Conservation (phyloP, 2,888 invertebrate genomes). For the Protodeltote pygarga region DNA sequence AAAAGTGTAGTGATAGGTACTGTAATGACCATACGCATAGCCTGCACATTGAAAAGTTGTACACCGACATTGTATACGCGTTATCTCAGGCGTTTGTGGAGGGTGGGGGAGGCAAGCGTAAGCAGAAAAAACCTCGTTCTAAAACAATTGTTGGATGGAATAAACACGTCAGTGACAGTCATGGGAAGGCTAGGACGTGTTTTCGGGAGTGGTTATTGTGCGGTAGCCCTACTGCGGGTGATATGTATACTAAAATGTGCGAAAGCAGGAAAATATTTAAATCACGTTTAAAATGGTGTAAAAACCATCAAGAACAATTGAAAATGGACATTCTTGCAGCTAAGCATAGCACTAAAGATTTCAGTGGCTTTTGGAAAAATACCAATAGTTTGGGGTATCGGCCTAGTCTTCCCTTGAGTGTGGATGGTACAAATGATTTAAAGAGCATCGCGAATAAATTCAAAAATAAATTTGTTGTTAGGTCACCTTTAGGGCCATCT, state of each 20-base stretch:
- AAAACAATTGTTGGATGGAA: no score
- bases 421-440: neutral
- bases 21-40: no score
- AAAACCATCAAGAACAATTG: slow-evolving; percentile 1
- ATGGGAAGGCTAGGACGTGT: neutral
- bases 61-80: neutral
- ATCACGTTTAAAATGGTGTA: neutral
- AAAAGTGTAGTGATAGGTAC: no score
- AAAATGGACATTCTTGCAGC: slow-evolving; percentile 2
- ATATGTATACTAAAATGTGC: neutral
- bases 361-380: slow-evolving; percentile 1
- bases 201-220: neutral
- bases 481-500: neutral
- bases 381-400: neutral
- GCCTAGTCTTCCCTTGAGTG: neutral
- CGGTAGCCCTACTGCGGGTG: neutral
- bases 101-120: neutral
- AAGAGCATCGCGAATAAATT: neutral
- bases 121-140: no score
- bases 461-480: neutral
- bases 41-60: neutral
- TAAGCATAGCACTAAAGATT: neutral
- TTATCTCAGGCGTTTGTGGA: neutral
- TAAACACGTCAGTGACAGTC: neutral
- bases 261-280: neutral